These are phyloP conservation scores for Microdon myrmicae DNA, from an alignment of 2,888 invertebrate species.

Conservation along the genomic window DNA sequence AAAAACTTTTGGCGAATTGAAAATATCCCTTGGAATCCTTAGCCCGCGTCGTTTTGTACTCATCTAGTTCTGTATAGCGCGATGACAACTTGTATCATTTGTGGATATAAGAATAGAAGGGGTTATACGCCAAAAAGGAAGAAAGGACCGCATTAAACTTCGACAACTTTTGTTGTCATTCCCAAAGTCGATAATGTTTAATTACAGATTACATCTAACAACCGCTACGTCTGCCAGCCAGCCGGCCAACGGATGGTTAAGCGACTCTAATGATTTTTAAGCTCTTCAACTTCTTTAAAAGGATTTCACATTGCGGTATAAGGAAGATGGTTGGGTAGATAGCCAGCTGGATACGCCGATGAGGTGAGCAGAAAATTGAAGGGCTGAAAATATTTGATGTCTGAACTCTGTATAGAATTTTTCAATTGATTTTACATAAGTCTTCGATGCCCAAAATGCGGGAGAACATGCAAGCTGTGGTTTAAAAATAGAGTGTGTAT, in stretches of 20 bases:
- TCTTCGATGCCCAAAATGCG: slow-evolving; percentile 38
- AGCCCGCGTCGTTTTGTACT: slow-evolving; percentile 7
- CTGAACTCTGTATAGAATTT: slow-evolving; percentile 31
- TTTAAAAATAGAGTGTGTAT: no score
- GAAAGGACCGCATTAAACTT: slow-evolving; percentile 14
- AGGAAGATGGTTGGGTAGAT: slow-evolving; percentile 2
- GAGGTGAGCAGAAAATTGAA: neutral
- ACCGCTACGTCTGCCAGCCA: slow-evolving; percentile 11
- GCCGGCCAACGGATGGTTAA: slow-evolving; percentile 1
- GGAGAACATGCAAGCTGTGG: slow-evolving; percentile 36
- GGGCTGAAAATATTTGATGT: slow-evolving; percentile 38
- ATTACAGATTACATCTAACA: slow-evolving; percentile 55
- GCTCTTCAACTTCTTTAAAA: no score
- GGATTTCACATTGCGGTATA: slow-evolving; percentile 11
- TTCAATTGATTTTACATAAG: slow-evolving; percentile 47
- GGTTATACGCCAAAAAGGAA: slow-evolving; percentile 9
- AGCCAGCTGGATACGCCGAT: neutral
- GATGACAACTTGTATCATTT: slow-evolving; percentile 42
- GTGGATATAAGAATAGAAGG: no score
- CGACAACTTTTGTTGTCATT: slow-evolving; percentile 56
- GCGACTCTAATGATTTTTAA: slow-evolving; percentile 49
- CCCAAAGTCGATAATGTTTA: slow-evolving; percentile 61
- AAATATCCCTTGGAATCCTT: slow-evolving; percentile 29
- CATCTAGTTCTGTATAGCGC: slow-evolving; percentile 6
- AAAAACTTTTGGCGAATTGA: slow-evolving; percentile 52